Conservation (phyloP, 1,140 invertebrate genomes). For the Pseudomyrmex concolor region DNA sequence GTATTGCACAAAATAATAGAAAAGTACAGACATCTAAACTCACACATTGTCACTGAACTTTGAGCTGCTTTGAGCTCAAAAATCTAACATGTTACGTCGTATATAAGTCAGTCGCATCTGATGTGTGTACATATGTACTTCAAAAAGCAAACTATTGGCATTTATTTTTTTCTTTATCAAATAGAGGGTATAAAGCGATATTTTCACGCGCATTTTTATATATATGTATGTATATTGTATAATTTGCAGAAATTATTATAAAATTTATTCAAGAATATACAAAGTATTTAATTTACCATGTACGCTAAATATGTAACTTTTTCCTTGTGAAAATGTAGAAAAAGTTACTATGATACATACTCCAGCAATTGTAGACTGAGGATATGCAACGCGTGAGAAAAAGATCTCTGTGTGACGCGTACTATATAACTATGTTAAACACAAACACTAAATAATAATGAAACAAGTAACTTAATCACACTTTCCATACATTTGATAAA, state of each 20-base stretch:
- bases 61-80: constrained; percentile 6
- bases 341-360: constrained; percentile 10
- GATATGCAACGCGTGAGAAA: constrained; percentile 31
- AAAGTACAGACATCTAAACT: constrained; percentile 21
- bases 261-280: constrained; percentile 60
- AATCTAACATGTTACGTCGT: neutral
- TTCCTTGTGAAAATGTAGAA: constrained; percentile 46
- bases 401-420: constrained; percentile 46
- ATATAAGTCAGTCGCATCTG: neutral
- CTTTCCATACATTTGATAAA: constrained; percentile 22
- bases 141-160: too few species aligned
- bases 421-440: constrained; percentile 44
- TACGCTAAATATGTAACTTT: constrained; percentile 42
- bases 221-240: constrained; percentile 1
- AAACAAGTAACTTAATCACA: constrained; percentile 54
- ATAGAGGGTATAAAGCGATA: neutral
- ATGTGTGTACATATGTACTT: too few species aligned
- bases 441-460: constrained; percentile 59
- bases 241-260: constrained; percentile 50
- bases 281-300: constrained; percentile 43
- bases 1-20: constrained; percentile 17
- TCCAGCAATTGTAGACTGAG: constrained; percentile 16
- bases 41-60: constrained; percentile 6
- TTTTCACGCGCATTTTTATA: neutral
- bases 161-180: neutral